Evolutionary conservation across 2,888 invertebrate species (phyloP).

Genomic region (Philopedon plagiatum): DNA sequence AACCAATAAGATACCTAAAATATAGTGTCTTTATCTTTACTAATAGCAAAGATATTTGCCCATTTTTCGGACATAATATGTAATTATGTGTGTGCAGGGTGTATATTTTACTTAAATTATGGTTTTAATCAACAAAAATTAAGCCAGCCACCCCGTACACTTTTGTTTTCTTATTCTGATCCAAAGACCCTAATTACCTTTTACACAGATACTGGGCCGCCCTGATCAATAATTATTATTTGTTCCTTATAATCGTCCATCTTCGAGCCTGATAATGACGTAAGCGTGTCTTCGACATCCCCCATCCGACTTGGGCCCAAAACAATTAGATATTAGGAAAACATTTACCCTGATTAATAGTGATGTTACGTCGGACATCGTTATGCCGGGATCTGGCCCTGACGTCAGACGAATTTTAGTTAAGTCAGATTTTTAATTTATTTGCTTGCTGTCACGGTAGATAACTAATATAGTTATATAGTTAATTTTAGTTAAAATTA

Average conservation of each 20-base stretch:
- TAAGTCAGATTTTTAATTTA: slow-evolving; percentile 5
- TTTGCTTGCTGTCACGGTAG: neutral
- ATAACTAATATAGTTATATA: neutral
- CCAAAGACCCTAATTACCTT: neutral
- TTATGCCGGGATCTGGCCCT: slow-evolving; percentile 37
- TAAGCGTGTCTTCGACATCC: slow-evolving; percentile 49
- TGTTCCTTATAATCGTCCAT: slow-evolving; percentile 28
- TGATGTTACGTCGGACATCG: slow-evolving; percentile 45
- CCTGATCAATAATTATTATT: slow-evolving; percentile 16
- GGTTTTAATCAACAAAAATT: too few species aligned
- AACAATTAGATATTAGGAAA: slow-evolving; percentile 48
- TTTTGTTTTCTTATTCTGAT: neutral
- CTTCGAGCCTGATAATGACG: slow-evolving; percentile 44
- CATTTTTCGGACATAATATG: too few species aligned
- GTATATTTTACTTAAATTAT: neutral
- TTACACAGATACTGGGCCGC: neutral
- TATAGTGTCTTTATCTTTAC: too few species aligned
- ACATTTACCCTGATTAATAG: slow-evolving; percentile 49
- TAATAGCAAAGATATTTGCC: too few species aligned
- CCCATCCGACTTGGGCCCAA: slow-evolving; percentile 15
- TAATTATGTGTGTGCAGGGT: too few species aligned
- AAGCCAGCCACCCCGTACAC: too few species aligned
- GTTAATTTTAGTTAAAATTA: too few species aligned
- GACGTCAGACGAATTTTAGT: slow-evolving; percentile 31
- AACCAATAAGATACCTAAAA: too few species aligned